Evolutionary conservation across 1,140 invertebrate genomes (phyloP), one percentile per base, ranked within the genome.

Genomic region (Caenorhabditis latens): DNA sequence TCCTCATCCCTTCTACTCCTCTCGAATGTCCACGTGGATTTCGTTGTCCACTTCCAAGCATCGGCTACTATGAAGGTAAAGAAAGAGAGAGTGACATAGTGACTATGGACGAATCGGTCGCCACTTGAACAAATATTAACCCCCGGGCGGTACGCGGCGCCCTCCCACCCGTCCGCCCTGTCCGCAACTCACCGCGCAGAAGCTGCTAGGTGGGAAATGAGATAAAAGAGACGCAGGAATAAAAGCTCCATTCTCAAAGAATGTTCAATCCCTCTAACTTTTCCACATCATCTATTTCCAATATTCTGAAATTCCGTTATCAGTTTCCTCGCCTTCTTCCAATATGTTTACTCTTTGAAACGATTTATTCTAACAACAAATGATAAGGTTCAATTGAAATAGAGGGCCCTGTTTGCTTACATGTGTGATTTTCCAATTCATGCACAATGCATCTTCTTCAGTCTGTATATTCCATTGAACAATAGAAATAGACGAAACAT

Each of bases 61-160:
- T 71, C 67, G 43, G 40, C 67, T 71, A 71, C 67, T 71, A 46
- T 71, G 67, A 46, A n/a, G 43, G 67, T 2, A 46, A 71, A 43
- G 65, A 46, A 16, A 50, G 71, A 24, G 71, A 79, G 71, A 79
- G 71, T 79, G 46, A 50, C 71, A 79, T 79, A 79, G 32, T 50
- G 46, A 79, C 71, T 79, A 79, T 79, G 71, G 71, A 46, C 65
- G 42, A 71, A 63, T 63, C 61, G 61, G 24, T 71, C 71, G 71
- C 71, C 71, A 79, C 71, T 79, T 79, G 71, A 79, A 79, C 71
- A 79, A 79, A 79, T 79, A 79, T 79, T 79, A 79, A 79, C 71
- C 71, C 43, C 67, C 40, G 40, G 43, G 71, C 46, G 71, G 71
- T 53, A 79, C 43, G 46, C 71, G 71, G 71, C 71, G 71, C 71